Evolutionary conservation across 2,113 vertebrate genomes (phyloP).

Genomic region (Oryzias curvinotus): DNA sequence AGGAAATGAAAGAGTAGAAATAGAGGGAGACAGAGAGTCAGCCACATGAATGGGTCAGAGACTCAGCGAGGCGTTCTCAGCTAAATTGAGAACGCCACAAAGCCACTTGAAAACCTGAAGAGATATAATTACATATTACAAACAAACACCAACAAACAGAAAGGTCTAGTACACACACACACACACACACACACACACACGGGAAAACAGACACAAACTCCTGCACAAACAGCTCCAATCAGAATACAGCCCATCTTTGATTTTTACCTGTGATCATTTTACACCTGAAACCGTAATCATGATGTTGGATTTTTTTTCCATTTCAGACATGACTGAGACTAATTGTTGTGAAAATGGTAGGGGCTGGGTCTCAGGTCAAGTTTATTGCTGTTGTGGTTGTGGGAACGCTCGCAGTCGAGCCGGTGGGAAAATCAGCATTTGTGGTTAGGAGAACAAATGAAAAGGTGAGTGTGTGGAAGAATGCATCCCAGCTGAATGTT

Average conservation of each 20-base stretch:
- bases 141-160: constrained; percentile 46
- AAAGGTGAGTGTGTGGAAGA: constrained; percentile 12
- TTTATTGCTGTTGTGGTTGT: background rate
- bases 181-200: constrained; percentile 10
- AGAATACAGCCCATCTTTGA: background rate
- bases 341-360: no score
- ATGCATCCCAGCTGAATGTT: background rate
- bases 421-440: constrained; percentile 5
- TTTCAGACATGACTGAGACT: no score
- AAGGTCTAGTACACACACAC: constrained; percentile 14
- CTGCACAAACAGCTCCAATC: constrained; percentile 5
- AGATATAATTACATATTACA: constrained; percentile 69
- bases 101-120: constrained; percentile 76
- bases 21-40: constrained; percentile 30
- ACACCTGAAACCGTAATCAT: background rate
- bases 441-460: constrained; percentile 23
- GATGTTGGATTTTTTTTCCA: background rate
- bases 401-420: constrained; percentile 5
- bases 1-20: constrained; percentile 42
- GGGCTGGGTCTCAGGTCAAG: background rate
- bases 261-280: background rate
- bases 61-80: constrained; percentile 56
- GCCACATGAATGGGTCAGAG: constrained; percentile 72
- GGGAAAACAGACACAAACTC: background rate
- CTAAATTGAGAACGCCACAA: constrained; percentile 74